Evolutionary conservation across 1,140 invertebrate species (phyloP).

Genomic region (Drosophila simulans): DNA sequence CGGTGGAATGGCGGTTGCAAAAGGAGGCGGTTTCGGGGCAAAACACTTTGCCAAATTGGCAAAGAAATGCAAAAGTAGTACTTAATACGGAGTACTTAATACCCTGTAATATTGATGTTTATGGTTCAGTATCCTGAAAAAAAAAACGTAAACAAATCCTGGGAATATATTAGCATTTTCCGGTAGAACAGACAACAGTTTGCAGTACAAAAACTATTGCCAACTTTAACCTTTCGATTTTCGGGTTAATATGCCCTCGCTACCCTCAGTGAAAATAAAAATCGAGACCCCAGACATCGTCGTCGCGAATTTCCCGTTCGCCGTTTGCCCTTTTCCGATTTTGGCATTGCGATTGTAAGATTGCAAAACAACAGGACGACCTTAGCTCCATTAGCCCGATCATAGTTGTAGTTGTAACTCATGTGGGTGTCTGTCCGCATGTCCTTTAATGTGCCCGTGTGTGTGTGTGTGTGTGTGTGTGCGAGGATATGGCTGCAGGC

Average conservation of each 20-base stretch:
- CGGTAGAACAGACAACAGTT: not conserved
- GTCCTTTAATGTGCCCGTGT: not conserved
- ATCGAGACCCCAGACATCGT: conserved; percentile 31
- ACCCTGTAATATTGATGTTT: not conserved
- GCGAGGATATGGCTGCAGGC: conserved; percentile 9
- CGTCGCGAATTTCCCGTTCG: conserved; percentile 32
- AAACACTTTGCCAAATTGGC: conserved; percentile 81
- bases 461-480: not conserved
- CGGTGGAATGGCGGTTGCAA: conserved; percentile 12
- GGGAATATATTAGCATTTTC: not conserved
- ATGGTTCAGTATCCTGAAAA: no score
- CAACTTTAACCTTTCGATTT: conserved; percentile 5
- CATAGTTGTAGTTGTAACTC: conserved; percentile 43
- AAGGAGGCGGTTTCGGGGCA: conserved; percentile 30
- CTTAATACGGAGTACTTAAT: not conserved
- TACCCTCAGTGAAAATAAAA: conserved; percentile 17
- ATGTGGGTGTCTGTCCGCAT: conserved; percentile 17
- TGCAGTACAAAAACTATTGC: not conserved
- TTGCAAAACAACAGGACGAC: conserved; percentile 18
- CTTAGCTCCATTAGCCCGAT: conserved; percentile 37
- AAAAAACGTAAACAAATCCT: not conserved
- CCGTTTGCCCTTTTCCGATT: conserved; percentile 28
- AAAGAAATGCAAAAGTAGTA: conserved; percentile 53
- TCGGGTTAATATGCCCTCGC: conserved; percentile 4
- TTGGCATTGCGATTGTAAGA: conserved; percentile 27